Conservation (phyloP, 2,888 invertebrate species). For the Torymus texanus region DNA sequence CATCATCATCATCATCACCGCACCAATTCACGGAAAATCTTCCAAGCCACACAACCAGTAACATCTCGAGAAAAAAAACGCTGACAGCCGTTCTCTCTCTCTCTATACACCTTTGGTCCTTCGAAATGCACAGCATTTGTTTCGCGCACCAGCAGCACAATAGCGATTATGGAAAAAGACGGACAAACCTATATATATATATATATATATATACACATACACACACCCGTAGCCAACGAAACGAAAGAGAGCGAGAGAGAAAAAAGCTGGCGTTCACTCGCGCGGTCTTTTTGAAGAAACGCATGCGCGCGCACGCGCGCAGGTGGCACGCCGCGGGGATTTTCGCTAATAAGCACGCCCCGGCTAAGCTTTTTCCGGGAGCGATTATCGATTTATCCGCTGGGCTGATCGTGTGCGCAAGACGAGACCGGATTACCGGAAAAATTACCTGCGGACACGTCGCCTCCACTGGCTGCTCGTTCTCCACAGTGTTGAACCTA, state of each 20-base stretch:
- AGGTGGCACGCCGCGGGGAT: slow-evolving; percentile 58
- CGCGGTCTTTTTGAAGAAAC: slow-evolving; percentile 63
- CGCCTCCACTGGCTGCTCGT: no score
- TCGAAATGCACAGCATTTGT: slow-evolving; percentile 59
- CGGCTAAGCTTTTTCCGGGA: slow-evolving; percentile 46
- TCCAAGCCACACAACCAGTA: slow-evolving; percentile 14
- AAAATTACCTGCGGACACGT: slow-evolving; percentile 3
- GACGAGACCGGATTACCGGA: slow-evolving; percentile 22
- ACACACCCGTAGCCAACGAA: no score
- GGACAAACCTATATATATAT: neutral
- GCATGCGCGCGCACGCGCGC: slow-evolving; percentile 11
- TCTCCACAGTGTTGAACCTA: no score
- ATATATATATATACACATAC: no score
- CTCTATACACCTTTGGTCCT: slow-evolving; percentile 37
- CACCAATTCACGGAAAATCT: slow-evolving; percentile 31
- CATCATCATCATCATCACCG: no score
- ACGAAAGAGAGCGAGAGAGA: slow-evolving; percentile 43
- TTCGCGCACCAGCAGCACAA: slow-evolving; percentile 61
- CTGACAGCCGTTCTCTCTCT: slow-evolving; percentile 47
- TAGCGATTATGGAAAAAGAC: slow-evolving; percentile 41
- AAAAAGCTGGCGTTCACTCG: slow-evolving; percentile 51
- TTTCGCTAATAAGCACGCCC: slow-evolving; percentile 67
- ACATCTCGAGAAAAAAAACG: slow-evolving; percentile 4
- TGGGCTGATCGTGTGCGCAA: slow-evolving; percentile 51
- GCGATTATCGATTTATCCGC: slow-evolving; percentile 64